phyloP scores from a whole-genome alignment of 2,888 invertebrate species.

The Gastracanthus pulcherrimus region DNA sequence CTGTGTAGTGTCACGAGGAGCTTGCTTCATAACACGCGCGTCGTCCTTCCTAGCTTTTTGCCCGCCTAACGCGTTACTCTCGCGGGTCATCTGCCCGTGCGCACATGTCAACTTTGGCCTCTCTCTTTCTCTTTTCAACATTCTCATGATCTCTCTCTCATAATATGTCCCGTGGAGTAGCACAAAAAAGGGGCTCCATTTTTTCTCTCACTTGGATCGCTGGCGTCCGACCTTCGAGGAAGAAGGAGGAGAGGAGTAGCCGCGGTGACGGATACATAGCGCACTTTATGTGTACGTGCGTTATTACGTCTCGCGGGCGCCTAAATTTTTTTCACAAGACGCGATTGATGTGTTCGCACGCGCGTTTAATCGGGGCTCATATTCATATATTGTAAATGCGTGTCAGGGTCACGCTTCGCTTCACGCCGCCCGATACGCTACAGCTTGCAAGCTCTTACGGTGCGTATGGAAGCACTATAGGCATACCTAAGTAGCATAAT shows the following conservation, averaged over 20 bases:
- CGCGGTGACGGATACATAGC: background rate
- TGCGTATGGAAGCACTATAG: no score
- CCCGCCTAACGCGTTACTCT: background rate
- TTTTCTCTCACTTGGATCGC: background rate
- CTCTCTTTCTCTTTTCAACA: background rate
- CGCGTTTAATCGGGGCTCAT: background rate
- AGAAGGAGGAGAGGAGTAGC: background rate
- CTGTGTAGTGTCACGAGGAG: background rate
- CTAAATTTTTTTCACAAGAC: constrained; percentile 13
- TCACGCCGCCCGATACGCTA: background rate
- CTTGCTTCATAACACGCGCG: background rate
- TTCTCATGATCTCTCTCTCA: background rate
- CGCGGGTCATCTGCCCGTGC: no score
- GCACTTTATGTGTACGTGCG: background rate
- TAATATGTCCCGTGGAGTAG: background rate
- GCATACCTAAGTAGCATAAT: no score
- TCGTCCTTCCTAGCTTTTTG: background rate
- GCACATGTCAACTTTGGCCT: background rate
- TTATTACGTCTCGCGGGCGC: background rate
- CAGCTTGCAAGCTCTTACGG: constrained; percentile 1
- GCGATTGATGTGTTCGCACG: constrained; percentile 14
- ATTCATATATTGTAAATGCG: background rate
- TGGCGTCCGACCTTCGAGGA: background rate
- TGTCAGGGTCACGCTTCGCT: constrained; percentile 12
- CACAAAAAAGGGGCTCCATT: background rate